Evolutionary conservation across 2,797 vertebrate genomes (phyloP), one percentile per base, ranked within the genome.

Genomic region (Enteromius mattozi): DNA sequence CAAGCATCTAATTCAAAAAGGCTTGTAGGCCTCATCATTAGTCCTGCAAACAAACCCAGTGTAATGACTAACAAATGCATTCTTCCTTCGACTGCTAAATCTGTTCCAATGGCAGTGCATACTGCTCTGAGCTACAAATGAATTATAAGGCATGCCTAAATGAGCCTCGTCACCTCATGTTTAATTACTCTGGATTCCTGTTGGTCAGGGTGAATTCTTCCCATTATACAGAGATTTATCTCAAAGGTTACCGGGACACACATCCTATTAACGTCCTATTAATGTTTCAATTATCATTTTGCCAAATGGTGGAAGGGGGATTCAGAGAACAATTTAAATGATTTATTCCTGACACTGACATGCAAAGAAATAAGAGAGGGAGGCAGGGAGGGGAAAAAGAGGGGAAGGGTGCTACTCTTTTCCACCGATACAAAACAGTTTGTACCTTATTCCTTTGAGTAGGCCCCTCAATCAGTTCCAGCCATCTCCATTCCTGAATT

Each of bases 221-320:
- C 88, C 85, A 89, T 93, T 93, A 92, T 59, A 56, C 66, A 21
- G 10, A 93, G 91, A 95, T 94, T 94, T 93, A 95, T 94, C 92
- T 92, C 92, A 94, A 95, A 95, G 94, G 94, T 95, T 93, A 94
- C 88, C 83, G 75, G 92, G 94, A 94, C 92, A 91, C 91, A 88
- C 87, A 90, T 89, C 90, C 91, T 92, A 94, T 94, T 94, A 94
- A 90, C 83, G 89, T 89, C 91, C 91, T 92, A 94, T 94, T 94
- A 94, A 93, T 94, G 92, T 93, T 95, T 94, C 89, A 94, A 93
- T 94, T 93, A 94, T 93, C 88, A 88, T 92, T 92, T 90, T 85
- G 88, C 88, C 88, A 87, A 94, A 93, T 85, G 89, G 86, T 90
- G 89, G 86, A 90, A 86, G 83, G 63, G 88, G 89, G 88, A 89